These are phyloP conservation scores for Heliconius sara DNA, from an alignment of 2,888 invertebrate genomes.

Conservation along the genomic window DNA sequence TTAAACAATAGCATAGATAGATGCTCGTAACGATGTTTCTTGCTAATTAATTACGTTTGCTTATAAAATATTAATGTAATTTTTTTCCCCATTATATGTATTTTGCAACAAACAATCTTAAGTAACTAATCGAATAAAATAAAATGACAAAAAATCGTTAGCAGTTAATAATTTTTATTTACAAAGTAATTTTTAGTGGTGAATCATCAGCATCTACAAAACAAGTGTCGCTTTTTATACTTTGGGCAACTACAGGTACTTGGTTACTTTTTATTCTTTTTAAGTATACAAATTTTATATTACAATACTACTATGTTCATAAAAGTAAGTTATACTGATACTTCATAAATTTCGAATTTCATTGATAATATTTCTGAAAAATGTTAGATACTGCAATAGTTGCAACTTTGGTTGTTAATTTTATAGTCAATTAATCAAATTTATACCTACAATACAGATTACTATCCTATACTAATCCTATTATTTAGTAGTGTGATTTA, in stretches of 20 bases:
- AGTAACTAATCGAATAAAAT: no score
- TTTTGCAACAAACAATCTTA: not conserved
- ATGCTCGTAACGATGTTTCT: not conserved
- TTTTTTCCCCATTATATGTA: not conserved
- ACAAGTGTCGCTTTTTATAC: constrained; percentile 14
- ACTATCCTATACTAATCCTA: not conserved
- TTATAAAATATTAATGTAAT: not conserved
- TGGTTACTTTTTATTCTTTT: not conserved
- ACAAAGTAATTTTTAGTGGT: constrained; percentile 5
- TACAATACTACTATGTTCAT: no score
- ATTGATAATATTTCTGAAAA: not conserved
- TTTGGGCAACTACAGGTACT: not conserved
- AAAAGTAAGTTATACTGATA: not conserved
- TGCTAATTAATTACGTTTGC: constrained; percentile 2
- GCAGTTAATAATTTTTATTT: not conserved
- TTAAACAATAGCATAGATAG: not conserved
- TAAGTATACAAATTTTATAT: not conserved
- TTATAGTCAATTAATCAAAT: not conserved
- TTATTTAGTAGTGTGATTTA: not conserved
- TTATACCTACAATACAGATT: not conserved
- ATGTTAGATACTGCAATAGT: not conserved
- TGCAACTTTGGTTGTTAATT: not conserved
- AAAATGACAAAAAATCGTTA: not conserved
- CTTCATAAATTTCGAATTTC: not conserved
- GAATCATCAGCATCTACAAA: constrained; percentile 17